Conservation (phyloP, 2,888 invertebrate genomes). For the Stomorhina lunata region DNA sequence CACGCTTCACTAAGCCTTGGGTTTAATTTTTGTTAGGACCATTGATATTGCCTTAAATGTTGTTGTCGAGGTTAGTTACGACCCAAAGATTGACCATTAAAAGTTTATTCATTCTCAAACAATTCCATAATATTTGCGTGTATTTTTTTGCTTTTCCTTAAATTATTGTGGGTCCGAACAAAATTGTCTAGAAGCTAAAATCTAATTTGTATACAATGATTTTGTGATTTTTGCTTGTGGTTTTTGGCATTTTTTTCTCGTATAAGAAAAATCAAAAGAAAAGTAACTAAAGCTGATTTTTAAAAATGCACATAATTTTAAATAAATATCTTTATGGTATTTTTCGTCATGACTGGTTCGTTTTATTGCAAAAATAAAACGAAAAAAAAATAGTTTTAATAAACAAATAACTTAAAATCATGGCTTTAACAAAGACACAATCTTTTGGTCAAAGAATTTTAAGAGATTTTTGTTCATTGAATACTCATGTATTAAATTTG, state of each 20-base stretch:
- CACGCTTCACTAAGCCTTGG: conserved; percentile 59
- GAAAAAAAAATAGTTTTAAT: neutral
- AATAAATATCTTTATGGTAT: conserved; percentile 30
- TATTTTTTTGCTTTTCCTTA: too few relatives aligned
- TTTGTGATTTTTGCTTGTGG: conserved; percentile 46
- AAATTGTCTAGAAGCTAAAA: conserved; percentile 34
- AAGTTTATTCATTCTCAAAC: conserved; percentile 3
- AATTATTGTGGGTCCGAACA: neutral
- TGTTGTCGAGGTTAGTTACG: conserved; percentile 39
- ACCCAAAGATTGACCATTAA: conserved; percentile 50
- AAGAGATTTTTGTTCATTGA: neutral
- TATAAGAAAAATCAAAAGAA: neutral
- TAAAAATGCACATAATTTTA: conserved; percentile 61
- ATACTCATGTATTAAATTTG: neutral
- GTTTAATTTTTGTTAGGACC: conserved; percentile 41
- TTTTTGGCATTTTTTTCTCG: neutral
- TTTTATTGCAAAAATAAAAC: neutral
- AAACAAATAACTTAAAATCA: conserved; percentile 1
- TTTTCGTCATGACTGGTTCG: conserved; percentile 35
- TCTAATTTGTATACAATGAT: conserved; percentile 57
- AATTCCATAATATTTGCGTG: conserved; percentile 50
- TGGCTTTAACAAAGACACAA: conserved; percentile 13
- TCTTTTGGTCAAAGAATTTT: neutral
- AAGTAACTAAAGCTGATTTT: neutral
- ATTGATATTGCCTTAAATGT: neutral